Percentiles rank a stretch among this genome's conserved stretches.
Evolutionary conservation across 2,888 invertebrate genomes (phyloP).

Genomic region (Odontomyia ornata): DNA sequence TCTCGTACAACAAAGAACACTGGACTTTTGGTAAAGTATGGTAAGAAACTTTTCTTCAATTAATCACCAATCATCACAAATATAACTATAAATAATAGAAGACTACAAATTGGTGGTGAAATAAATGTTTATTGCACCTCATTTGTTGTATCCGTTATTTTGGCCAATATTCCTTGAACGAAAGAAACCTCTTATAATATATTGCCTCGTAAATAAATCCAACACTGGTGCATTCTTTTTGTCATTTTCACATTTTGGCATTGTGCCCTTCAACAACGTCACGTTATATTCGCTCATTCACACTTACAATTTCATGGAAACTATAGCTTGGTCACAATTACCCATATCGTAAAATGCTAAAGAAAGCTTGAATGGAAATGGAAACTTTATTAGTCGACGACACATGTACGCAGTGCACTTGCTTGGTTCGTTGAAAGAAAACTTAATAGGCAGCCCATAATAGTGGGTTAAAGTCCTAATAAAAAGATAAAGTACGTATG

Average conservation of each 20-base stretch:
- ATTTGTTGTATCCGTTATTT: background rate
- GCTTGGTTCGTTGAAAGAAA: background rate
- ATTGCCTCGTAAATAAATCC: conserved; percentile 28
- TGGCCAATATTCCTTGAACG: background rate
- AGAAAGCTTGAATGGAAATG: conserved; percentile 46
- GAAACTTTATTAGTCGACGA: conserved; percentile 33
- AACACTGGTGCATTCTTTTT: conserved; percentile 13
- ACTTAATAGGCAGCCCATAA: conserved; percentile 17
- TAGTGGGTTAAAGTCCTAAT: conserved; percentile 22
- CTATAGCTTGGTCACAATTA: conserved; percentile 49
- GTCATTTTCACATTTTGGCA: conserved; percentile 19
- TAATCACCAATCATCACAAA: too few species aligned
- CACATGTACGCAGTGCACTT: background rate
- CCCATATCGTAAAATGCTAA: conserved; percentile 46
- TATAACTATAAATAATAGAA: too few species aligned
- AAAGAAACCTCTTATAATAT: background rate
- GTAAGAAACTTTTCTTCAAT: too few species aligned
- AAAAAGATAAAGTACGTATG: conserved; percentile 28
- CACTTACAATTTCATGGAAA: conserved; percentile 48
- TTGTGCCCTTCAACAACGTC: conserved; percentile 1
- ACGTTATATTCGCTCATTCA: conserved; percentile 29
- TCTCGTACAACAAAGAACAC: too few species aligned
- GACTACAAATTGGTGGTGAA: too few species aligned
- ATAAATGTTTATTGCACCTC: too few species aligned
- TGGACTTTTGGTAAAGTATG: too few species aligned